Evolutionary conservation across 2,797 vertebrate species (phyloP).

Genomic region (Esox masquinongy): DNA sequence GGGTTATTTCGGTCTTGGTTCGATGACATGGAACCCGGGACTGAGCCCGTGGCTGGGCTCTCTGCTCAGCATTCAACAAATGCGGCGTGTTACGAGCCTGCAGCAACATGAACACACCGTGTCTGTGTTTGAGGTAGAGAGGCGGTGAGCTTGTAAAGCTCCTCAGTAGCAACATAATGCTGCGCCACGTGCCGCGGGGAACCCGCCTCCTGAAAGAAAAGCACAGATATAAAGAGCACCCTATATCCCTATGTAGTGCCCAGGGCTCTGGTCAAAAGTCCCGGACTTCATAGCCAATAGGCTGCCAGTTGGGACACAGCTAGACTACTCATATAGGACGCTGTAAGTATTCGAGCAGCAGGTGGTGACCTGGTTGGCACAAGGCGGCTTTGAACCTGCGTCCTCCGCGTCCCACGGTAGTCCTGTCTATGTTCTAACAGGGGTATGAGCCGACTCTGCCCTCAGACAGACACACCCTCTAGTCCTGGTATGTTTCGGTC

Average conservation of each 20-base stretch:
- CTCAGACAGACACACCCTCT: constrained; percentile 55
- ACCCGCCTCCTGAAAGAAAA: constrained; percentile 17
- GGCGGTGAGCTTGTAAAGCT: constrained; percentile 4
- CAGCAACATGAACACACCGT: not conserved
- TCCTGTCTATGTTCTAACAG: constrained; percentile 33
- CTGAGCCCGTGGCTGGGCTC: constrained; percentile 7
- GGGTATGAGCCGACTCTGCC: constrained; percentile 49
- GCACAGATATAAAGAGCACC: no score
- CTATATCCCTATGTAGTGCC: no score
- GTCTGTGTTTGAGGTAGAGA: not conserved
- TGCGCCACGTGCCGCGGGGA: not conserved
- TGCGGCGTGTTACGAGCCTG: not conserved
- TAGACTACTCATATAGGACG: not conserved
- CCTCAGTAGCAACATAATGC: not conserved
- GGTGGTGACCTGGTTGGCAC: constrained; percentile 47
- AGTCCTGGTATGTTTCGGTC: constrained; percentile 55
- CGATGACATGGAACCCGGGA: constrained; percentile 11
- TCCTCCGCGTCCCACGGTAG: constrained; percentile 38
- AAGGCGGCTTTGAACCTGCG: constrained; percentile 54
- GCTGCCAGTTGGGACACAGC: no score
- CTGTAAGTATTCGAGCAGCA: constrained; percentile 4
- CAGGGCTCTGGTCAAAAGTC: no score
- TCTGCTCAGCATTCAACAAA: not conserved
- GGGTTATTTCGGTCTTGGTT: constrained; percentile 28
- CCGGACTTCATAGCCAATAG: no score